Evolutionary conservation across 2,888 invertebrate genomes (phyloP).

Genomic region (Andricus curvator): DNA sequence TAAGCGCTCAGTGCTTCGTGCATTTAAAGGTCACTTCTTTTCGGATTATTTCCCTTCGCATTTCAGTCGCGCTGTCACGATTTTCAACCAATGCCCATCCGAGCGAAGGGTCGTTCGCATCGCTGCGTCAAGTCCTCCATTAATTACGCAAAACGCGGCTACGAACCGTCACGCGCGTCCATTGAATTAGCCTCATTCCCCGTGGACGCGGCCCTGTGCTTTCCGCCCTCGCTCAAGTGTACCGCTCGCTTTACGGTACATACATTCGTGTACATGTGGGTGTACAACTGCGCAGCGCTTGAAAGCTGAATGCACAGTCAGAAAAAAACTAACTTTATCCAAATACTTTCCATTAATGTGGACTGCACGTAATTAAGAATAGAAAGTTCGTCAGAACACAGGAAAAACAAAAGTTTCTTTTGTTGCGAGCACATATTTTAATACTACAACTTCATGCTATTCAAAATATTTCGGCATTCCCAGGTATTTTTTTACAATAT

Average conservation of each 20-base stretch:
- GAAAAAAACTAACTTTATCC: neutral
- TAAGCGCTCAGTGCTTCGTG: neutral
- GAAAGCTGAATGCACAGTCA: slow-evolving; percentile 38
- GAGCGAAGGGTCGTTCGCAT: slow-evolving; percentile 52
- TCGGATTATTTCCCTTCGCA: slow-evolving; percentile 31
- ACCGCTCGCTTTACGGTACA: slow-evolving; percentile 47
- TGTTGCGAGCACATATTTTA: neutral
- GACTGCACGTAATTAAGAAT: neutral
- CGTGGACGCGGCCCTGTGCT: slow-evolving; percentile 53
- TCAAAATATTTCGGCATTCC: too few species aligned
- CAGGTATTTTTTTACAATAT: too few species aligned
- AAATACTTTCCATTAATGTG: slow-evolving; percentile 8
- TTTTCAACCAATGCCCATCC: slow-evolving; percentile 26
- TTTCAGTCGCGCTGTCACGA: slow-evolving; percentile 28
- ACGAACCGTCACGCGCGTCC: slow-evolving; percentile 58
- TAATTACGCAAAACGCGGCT: slow-evolving; percentile 66
- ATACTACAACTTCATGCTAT: too few species aligned
- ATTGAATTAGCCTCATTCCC: slow-evolving; percentile 66
- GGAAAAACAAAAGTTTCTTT: neutral
- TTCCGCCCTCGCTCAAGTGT: slow-evolving; percentile 58
- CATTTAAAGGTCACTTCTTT: slow-evolving; percentile 34
- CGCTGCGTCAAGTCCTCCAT: slow-evolving; percentile 61
- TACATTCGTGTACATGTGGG: slow-evolving; percentile 41
- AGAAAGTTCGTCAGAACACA: neutral
- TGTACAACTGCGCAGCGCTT: slow-evolving; percentile 41